These are phyloP conservation scores for Halisarca cf. caerulea DNA, from an alignment of 37 sponge, comb jelly and placozoan genomes.

Conservation along the genomic window DNA sequence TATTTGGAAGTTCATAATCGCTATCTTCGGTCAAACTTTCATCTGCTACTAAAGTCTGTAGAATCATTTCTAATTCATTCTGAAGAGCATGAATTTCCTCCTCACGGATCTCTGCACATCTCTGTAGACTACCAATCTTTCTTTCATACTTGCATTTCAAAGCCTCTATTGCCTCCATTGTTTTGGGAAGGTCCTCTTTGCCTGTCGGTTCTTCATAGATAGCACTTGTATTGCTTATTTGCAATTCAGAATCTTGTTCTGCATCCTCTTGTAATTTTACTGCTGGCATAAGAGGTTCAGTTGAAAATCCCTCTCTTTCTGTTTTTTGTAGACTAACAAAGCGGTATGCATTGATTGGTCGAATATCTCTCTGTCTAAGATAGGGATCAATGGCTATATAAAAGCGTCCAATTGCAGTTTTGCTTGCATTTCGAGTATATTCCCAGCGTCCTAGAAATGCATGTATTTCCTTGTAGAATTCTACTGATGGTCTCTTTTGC, in stretches of 20 bases:
- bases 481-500: background rate
- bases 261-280: background rate
- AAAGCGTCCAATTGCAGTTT: background rate
- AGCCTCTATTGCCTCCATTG: background rate
- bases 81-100: background rate
- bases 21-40: background rate
- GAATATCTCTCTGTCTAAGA: background rate
- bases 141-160: background rate
- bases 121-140: background rate
- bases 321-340: background rate
- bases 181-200: background rate
- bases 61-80: background rate
- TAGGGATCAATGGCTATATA: background rate
- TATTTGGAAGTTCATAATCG: background rate
- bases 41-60: background rate
- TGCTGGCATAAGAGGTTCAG: background rate
- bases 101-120: background rate
- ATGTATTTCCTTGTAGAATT: background rate
- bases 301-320: too few species aligned
- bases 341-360: background rate
- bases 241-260: background rate
- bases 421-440: background rate
- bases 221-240: too few species aligned
- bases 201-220: background rate
- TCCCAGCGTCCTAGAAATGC: background rate